A percentile compares a stretch with the other conserved stretches of the same genome.
Evolutionary conservation across 2,888 invertebrate genomes (phyloP).

Genomic region (Ligdia adustata): DNA sequence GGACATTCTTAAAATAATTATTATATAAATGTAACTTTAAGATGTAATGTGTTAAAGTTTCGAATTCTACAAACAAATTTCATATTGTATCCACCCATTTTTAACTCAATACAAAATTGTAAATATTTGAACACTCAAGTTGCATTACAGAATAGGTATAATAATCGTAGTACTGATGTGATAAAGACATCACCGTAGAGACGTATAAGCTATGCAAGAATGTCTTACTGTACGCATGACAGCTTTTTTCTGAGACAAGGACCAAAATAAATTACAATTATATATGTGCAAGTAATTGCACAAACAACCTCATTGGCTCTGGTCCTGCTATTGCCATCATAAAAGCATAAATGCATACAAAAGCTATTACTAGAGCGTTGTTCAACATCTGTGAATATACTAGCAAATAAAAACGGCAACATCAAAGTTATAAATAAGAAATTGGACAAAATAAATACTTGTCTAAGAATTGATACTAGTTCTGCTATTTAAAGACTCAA

Average conservation of each 20-base stretch:
- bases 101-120: too few species aligned
- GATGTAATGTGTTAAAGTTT: too few species aligned
- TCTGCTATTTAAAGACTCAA: constrained; percentile 25
- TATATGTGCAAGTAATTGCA: constrained; percentile 5
- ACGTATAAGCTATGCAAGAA: too few species aligned
- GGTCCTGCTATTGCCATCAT: constrained; percentile 4
- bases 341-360: constrained; percentile 7
- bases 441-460: constrained; percentile 16
- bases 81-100: too few species aligned
- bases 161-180: too few species aligned
- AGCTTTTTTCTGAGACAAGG: neutral
- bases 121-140: too few species aligned
- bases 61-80: too few species aligned
- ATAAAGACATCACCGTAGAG: too few species aligned
- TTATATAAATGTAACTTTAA: too few species aligned
- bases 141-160: too few species aligned
- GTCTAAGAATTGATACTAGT: constrained; percentile 23
- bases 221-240: too few species aligned
- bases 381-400: constrained; percentile 5
- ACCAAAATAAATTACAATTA: neutral
- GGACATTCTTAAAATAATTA: too few species aligned
- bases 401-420: constrained; percentile 7
- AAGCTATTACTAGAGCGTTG: neutral
- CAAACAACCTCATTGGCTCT: constrained; percentile 3
- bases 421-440: constrained; percentile 16